Base-by-base conservation (phyloP, 2,797 vertebrate species). In the Propithecus deckenii region DNA sequence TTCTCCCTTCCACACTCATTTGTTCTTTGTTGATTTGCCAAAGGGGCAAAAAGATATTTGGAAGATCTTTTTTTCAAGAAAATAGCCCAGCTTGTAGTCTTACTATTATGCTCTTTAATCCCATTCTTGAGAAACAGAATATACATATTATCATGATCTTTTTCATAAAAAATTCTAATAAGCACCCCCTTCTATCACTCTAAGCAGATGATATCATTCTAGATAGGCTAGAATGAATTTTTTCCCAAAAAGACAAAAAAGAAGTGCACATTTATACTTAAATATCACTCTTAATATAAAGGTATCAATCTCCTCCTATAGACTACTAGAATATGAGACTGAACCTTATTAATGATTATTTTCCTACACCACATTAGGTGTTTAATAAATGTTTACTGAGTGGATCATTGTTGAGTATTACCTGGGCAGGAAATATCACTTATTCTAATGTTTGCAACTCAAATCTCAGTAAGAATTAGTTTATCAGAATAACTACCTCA, bases 91-190 rank as follows among this genome's bases (percentile, higher is more conserved):
- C 11, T 69, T 90, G 7, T 76, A 79, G 52, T 20, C 22, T 71
- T 84, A 52, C 63, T 43, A 89, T 22, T 90, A 35, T 81, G n/a
- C 23, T 79, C 14, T 83, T 55, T 35, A 71, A 63, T 52, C n/a
- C 7, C 78, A 11, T 59, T 71, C 20, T 87, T 43, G 18, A 80
- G 9, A 87, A 38, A 92, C 25, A 92, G 46, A 92, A 89, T 86
- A 35, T 79, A 35, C 87, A 71, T 61, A 83, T 65, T 55, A 63
- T 65, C 55, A 74, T 61, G 18, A 32, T 71, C 23, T 86, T 89
- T 91, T 95, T 61, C 59, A 76, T 84, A 78, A 80, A 15, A 92
- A 92, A 90, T 76, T 79, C 32, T 69, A 95, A 96, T 85, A 43
- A 79, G 41, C 18, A 50, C 11, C n/a, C 11, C 11, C 14, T 85